Evolutionary conservation across 1,140 invertebrate genomes (phyloP), one percentile per base, ranked within the genome.

Genomic region (Pissodes strobi): DNA sequence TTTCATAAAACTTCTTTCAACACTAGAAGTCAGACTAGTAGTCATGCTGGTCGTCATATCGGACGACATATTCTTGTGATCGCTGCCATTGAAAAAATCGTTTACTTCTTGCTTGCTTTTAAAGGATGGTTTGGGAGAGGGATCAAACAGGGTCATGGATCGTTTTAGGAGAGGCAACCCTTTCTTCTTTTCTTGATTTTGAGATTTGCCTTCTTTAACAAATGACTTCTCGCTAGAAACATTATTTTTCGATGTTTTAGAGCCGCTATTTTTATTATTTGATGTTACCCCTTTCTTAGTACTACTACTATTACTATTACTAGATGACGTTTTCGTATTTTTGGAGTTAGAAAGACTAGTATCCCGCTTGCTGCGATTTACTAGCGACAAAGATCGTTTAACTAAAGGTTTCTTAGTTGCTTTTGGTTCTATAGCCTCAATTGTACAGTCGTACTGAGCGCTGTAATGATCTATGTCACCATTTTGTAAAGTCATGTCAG

Each of bases 51-150:
- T 17, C 8, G 58, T 48, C 34, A 39, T 61, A 2, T 8, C 21
- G 3, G 49, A n/a, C 5, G 58, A 61, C 34, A 39, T 61, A 2
- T 12, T 23, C 23, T 52, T 39, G 4, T 41, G 38, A 17, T 41
- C 38, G n/a, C n/a, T 64, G 13, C 61, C 64, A 25, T 68, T 60
- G 10, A 71, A 66, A 37, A 67, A 72, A 39, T 72, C 64, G 30
- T 71, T 64, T 2, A 72, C 66, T 12, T 72, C 71, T 17, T 69
- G 22, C 48, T 72, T 71, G 48, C 62, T 74, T 55, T 69, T 72
- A 48, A 72, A 62, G 3, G 66, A 67, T 5, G 66, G 59, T 30
- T 62, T 62, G 12, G 59, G 59, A 52, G 45, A 38, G 17, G 70
- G 64, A 69, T 70, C 68, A 13, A 66, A 48, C n/a, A 68, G 22